phyloP scores from a whole-genome alignment of 2,113 vertebrate species.

The Tragelaphus strepsiceros region DNA sequence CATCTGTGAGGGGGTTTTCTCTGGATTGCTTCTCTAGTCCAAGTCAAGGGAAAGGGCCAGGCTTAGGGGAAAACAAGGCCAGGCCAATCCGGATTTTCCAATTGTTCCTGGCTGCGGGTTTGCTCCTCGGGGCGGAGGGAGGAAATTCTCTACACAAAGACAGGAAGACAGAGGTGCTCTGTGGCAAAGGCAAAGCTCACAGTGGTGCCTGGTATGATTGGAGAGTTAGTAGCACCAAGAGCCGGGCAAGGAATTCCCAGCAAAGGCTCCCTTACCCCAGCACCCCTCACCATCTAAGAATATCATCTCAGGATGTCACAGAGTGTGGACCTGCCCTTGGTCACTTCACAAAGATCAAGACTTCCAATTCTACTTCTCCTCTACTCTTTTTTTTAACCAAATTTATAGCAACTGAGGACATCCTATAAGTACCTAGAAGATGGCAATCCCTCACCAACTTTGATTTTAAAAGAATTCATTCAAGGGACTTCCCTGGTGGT shows the following conservation, averaged over 20 bases:
- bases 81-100: neutral
- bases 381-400: neutral
- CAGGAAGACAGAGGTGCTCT: conserved; percentile 47
- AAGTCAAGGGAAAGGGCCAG: neutral
- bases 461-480: neutral
- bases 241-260: neutral
- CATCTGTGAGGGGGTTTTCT: neutral
- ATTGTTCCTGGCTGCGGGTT: neutral
- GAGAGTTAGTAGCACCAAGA: neutral
- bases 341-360: neutral
- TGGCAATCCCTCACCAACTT: neutral
- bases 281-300: neutral
- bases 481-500: neutral
- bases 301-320: neutral
- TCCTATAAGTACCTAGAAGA: neutral
- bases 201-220: neutral
- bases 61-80: neutral
- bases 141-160: conserved; percentile 58
- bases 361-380: neutral
- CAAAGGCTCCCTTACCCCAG: neutral
- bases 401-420: neutral
- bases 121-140: neutral
- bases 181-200: neutral
- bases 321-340: neutral
- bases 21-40: neutral